Conservation (phyloP, 2,888 invertebrate species). For the Eupithecia subfuscata region DNA sequence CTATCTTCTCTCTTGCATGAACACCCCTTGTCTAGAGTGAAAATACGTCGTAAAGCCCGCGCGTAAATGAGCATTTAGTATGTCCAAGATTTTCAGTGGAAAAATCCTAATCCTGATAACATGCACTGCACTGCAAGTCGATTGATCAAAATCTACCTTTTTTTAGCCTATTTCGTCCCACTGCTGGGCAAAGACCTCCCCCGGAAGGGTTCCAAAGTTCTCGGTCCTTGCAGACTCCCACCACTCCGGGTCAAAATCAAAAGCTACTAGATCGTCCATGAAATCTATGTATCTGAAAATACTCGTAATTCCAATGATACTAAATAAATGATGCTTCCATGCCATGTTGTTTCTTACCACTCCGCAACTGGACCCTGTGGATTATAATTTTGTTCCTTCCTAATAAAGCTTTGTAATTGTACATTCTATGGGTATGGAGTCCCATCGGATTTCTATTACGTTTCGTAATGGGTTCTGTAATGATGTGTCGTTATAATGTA, state of each 20-base stretch:
- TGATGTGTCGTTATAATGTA: constrained; percentile 19
- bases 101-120: not conserved
- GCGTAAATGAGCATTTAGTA: not conserved
- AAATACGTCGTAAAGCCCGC: not conserved
- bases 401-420: constrained; percentile 41
- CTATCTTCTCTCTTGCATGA: not conserved
- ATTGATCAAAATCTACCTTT: no score
- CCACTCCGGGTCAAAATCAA: no score
- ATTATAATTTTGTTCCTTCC: constrained; percentile 51
- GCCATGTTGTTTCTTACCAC: constrained; percentile 1
- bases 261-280: no score
- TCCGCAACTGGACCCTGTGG: constrained; percentile 34
- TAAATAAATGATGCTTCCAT: not conserved
- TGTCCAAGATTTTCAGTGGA: not conserved
- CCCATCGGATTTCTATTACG: constrained; percentile 32
- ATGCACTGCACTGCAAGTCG: not conserved
- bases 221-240: no score
- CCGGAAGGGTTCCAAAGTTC: no score
- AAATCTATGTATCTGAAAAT: no score
- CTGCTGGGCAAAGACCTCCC: no score
- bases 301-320: no score
- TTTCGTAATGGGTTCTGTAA: constrained; percentile 28
- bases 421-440: constrained; percentile 31
- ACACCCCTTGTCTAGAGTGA: not conserved
- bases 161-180: no score